Evolutionary conservation across 1,140 invertebrate genomes (phyloP).

Genomic region (Drosophila melanica): DNA sequence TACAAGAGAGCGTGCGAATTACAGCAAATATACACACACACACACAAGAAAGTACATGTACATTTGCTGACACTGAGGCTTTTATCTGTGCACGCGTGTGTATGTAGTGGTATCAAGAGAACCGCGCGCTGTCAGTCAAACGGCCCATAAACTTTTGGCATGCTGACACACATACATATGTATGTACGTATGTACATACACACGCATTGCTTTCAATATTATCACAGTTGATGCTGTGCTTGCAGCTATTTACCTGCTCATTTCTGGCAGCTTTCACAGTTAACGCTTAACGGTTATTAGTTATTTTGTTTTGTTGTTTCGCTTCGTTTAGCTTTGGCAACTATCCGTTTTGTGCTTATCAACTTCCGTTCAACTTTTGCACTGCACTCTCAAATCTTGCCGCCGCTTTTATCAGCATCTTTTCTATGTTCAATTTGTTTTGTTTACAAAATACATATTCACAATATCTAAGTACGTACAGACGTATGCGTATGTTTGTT

Average conservation of each 20-base stretch:
- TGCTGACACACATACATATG: constrained; percentile 62
- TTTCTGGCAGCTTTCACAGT: constrained; percentile 53
- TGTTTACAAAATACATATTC: constrained; percentile 34
- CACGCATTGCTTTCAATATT: constrained; percentile 16
- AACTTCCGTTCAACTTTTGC: constrained; percentile 62
- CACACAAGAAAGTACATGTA: neutral
- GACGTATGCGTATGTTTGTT: constrained; percentile 5
- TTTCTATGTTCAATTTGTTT: constrained; percentile 26
- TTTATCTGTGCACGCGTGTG: constrained; percentile 17
- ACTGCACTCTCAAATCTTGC: constrained; percentile 44
- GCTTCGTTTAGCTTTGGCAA: neutral
- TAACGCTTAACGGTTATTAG: constrained; percentile 1
- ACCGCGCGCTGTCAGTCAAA: constrained; percentile 10
- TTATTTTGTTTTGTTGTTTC: constrained; percentile 9
- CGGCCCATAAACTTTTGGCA: constrained; percentile 59
- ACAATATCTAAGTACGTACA: constrained; percentile 20
- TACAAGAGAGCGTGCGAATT: constrained; percentile 52
- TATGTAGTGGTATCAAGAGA: neutral
- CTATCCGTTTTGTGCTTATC: constrained; percentile 39
- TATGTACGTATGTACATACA: neutral
- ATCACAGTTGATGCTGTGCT: constrained; percentile 34
- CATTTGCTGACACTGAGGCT: constrained; percentile 29
- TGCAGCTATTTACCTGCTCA: constrained; percentile 49
- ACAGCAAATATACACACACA: constrained; percentile 43
- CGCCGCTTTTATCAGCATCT: constrained; percentile 55